These are phyloP conservation scores for Serranus cabrilla DNA, from an alignment of 2,797 vertebrate genomes.

Conservation along the genomic window DNA sequence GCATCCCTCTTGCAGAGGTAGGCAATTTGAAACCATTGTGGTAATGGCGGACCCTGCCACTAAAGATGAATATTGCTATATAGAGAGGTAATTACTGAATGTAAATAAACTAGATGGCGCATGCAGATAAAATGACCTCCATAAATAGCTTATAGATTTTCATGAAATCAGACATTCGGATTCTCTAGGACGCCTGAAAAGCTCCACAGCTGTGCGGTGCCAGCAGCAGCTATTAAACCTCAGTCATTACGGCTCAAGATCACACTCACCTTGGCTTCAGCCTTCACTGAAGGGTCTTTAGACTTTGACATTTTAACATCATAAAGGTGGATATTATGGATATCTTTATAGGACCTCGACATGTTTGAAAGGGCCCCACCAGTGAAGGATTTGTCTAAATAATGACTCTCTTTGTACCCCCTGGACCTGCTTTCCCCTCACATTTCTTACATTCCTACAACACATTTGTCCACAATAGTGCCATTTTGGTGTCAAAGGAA, in stretches of 20 bases:
- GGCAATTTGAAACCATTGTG: background rate
- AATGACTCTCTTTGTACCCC: background rate
- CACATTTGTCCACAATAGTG: background rate
- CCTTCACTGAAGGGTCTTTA: constrained; percentile 11
- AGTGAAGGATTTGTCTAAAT: background rate
- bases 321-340: constrained; percentile 27
- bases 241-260: constrained; percentile 25
- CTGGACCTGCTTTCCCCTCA: no score
- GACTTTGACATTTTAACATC: constrained; percentile 43
- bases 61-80: background rate
- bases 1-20: background rate
- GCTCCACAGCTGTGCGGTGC: constrained; percentile 1
- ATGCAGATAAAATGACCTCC: background rate
- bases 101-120: background rate
- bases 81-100: background rate
- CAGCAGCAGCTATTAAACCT: constrained; percentile 31
- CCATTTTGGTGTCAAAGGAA: background rate
- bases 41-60: background rate
- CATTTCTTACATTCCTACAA: background rate
- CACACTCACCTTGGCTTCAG: constrained; percentile 46
- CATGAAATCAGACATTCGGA: background rate
- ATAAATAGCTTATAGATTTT: no score
- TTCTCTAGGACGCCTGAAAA: background rate
- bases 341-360: background rate
- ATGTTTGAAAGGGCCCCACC: constrained; percentile 9